Conservation (phyloP, 2,797 vertebrate species). For the Erpetoichthys calabaricus region DNA sequence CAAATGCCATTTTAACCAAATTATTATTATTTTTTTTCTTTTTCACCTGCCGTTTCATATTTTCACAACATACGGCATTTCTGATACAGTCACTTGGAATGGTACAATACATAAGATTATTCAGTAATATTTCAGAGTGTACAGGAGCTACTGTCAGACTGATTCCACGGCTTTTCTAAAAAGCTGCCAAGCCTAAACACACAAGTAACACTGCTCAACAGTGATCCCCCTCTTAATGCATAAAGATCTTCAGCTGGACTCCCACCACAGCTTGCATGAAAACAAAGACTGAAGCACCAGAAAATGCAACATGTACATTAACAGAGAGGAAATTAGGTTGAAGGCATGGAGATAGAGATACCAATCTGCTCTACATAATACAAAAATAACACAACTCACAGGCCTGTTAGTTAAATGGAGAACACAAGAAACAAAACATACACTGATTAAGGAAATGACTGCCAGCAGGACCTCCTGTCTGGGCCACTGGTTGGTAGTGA, state of each 20-base stretch:
- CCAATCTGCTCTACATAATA: slow-evolving; percentile 35
- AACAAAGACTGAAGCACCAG: slow-evolving; percentile 49
- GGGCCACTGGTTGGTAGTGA: too few relatives aligned
- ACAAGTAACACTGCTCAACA: slow-evolving; percentile 66
- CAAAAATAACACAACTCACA: slow-evolving; percentile 62
- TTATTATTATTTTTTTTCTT: slow-evolving; percentile 61
- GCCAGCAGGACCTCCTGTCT: too few relatives aligned
- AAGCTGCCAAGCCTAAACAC: slow-evolving; percentile 51
- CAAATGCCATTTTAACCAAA: slow-evolving; percentile 70
- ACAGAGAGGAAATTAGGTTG: slow-evolving; percentile 35
- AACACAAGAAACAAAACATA: slow-evolving; percentile 39
- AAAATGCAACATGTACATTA: slow-evolving; percentile 50
- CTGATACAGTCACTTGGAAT: slow-evolving; percentile 79
- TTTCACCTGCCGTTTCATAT: slow-evolving; percentile 50
- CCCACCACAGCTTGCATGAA: slow-evolving; percentile 59
- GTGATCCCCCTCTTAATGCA: slow-evolving; percentile 52
- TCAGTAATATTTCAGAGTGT: slow-evolving; percentile 54
- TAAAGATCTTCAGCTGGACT: slow-evolving; percentile 54
- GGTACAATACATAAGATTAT: slow-evolving; percentile 69
- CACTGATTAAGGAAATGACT: slow-evolving; percentile 12
- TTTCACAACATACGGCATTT: slow-evolving; percentile 58
- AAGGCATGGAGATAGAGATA: slow-evolving; percentile 3
- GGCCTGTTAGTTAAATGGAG: slow-evolving; percentile 42
- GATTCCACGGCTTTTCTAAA: slow-evolving; percentile 44
- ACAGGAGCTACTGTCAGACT: slow-evolving; percentile 30